Percentiles rank a stretch among this genome's conserved stretches.
phyloP scores from a whole-genome alignment of 92 coral and sea anemone species.

The Paragorgia papillata region DNA sequence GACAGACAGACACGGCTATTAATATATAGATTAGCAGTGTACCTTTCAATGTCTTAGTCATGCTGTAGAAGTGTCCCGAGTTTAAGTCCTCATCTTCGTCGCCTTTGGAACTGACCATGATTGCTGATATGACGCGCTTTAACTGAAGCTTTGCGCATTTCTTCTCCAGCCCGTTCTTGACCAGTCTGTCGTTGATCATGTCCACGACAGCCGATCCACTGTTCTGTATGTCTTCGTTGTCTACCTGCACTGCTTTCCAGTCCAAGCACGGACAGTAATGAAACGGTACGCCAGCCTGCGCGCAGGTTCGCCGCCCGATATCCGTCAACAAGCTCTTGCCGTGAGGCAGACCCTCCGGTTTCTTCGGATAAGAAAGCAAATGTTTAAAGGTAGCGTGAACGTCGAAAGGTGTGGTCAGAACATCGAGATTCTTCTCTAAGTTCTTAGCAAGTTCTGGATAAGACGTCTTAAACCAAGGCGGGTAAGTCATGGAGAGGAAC shows the following conservation, averaged over 20 bases:
- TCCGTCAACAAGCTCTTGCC: conserved; percentile 71
- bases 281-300: conserved; percentile 74
- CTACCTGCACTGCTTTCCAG: conserved; percentile 61
- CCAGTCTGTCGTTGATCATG: conserved; percentile 57
- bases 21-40: too few relatives aligned
- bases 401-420: conserved; percentile 82
- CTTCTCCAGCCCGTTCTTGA: conserved; percentile 19
- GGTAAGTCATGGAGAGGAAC: conserved; percentile 85
- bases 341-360: conserved; percentile 55
- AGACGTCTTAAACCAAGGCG: conserved; percentile 73
- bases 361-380: conserved; percentile 73
- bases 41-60: conserved; percentile 15
- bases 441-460: conserved; percentile 74
- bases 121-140: conserved; percentile 36
- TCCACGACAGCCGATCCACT: conserved; percentile 69
- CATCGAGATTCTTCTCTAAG: conserved; percentile 65
- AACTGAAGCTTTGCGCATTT: conserved; percentile 55
- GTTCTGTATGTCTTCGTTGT: conserved; percentile 56
- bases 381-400: conserved; percentile 83
- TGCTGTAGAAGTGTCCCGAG: not conserved
- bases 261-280: conserved; percentile 94
- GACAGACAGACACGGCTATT: too few relatives aligned
- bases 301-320: conserved; percentile 78
- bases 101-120: conserved; percentile 36
- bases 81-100: conserved; percentile 10